Evolutionary conservation across 2,888 invertebrate species (phyloP).

Genomic region (Cheilosia urbana): DNA sequence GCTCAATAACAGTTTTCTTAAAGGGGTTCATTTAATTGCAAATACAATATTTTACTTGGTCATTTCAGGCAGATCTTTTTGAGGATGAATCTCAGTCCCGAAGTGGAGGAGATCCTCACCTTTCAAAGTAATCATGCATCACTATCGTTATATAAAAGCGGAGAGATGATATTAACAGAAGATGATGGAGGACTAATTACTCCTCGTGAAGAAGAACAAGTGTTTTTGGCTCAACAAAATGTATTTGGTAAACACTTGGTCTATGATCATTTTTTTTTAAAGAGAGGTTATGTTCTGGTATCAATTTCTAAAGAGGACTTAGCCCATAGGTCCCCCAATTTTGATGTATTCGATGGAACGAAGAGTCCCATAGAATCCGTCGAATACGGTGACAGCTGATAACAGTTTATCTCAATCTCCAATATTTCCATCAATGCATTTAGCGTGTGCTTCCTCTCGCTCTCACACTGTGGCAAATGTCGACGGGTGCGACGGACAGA

Average conservation of each 20-base stretch:
- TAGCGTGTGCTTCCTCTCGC: no score
- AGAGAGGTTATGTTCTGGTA: no score
- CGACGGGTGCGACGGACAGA: no score
- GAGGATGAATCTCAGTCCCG: background rate
- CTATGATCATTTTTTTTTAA: background rate
- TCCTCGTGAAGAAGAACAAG: background rate
- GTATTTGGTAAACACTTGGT: conserved; percentile 43
- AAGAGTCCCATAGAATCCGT: no score
- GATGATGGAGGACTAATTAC: background rate
- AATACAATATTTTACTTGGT: no score
- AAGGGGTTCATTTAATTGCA: background rate
- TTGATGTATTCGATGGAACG: no score
- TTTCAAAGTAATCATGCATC: conserved; percentile 6
- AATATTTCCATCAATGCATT: no score
- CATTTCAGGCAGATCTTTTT: background rate
- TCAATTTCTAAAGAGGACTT: no score
- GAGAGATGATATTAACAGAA: conserved; percentile 17
- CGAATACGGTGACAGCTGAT: no score
- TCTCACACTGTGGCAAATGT: no score
- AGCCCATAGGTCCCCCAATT: no score
- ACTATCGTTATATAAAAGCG: background rate
- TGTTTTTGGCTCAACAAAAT: conserved; percentile 13
- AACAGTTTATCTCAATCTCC: no score
- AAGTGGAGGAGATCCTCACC: conserved; percentile 3
- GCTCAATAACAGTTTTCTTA: background rate